Conservation (phyloP, 2,113 vertebrate genomes). For the Erythrocercus mccallii region DNA sequence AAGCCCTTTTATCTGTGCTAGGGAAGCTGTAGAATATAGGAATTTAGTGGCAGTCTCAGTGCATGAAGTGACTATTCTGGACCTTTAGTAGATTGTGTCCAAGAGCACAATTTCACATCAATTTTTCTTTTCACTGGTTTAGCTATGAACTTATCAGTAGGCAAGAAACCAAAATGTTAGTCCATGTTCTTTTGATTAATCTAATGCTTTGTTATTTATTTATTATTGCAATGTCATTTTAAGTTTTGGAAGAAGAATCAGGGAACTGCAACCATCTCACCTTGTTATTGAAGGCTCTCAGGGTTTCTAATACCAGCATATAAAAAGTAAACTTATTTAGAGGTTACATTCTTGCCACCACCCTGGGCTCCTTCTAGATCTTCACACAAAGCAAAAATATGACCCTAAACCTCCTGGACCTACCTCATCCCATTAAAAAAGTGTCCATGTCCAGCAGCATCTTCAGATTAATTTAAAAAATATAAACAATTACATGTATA, state of each 20-base stretch:
- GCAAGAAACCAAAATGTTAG: background rate
- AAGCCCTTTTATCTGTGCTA: background rate
- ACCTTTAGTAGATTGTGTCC: background rate
- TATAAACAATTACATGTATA: background rate
- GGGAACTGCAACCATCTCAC: background rate
- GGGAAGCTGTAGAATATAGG: background rate
- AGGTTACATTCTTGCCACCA: background rate
- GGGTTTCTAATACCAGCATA: background rate
- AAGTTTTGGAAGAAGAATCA: background rate
- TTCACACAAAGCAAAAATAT: fast-evolving
- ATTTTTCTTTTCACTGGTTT: background rate
- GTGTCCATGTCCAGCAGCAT: background rate
- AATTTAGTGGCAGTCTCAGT: background rate
- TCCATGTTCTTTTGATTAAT: background rate
- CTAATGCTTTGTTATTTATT: background rate
- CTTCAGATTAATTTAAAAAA: background rate
- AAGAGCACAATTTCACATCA: background rate
- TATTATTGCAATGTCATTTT: background rate
- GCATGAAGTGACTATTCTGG: background rate
- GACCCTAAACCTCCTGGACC: background rate
- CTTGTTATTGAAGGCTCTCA: background rate
- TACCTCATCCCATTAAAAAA: background rate
- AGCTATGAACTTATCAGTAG: background rate
- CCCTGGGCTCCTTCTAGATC: background rate
- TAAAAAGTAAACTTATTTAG: background rate